These are phyloP conservation scores for Azorinus chamasolen DNA, from an alignment of 2,888 invertebrate species.

Conservation along the genomic window DNA sequence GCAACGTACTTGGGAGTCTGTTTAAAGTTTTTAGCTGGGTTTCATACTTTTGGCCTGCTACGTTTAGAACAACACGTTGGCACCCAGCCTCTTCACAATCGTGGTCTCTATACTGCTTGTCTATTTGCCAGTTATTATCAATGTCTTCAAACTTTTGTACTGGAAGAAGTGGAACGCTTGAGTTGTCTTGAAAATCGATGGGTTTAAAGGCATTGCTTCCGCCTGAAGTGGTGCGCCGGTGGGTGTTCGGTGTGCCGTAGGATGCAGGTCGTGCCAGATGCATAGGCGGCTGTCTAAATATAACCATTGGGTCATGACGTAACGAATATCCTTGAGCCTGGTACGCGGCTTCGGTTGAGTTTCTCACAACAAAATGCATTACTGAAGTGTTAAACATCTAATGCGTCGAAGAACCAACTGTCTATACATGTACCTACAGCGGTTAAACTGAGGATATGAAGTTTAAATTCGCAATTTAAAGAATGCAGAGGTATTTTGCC, in stretches of 20 bases:
- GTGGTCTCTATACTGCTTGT: slow-evolving; percentile 52
- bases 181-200: background rate
- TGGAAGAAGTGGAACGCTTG: background rate
- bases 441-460: too few relatives aligned
- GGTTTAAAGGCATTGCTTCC: slow-evolving; percentile 15
- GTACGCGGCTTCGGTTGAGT: slow-evolving; percentile 49
- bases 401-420: background rate
- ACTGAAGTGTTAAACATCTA: background rate
- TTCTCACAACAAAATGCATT: slow-evolving; percentile 65
- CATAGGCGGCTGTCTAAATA: slow-evolving; percentile 48
- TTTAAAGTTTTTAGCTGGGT: slow-evolving; percentile 84
- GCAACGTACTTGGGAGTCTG: slow-evolving; percentile 83
- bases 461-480: too few relatives aligned
- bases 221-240: slow-evolving; percentile 31
- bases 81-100: slow-evolving; percentile 77
- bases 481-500: too few relatives aligned
- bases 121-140: slow-evolving; percentile 3
- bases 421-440: too few relatives aligned
- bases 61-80: slow-evolving; percentile 79
- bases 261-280: slow-evolving; percentile 8
- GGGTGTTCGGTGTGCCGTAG: slow-evolving; percentile 8
- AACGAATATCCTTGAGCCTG: slow-evolving; percentile 47
- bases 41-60: slow-evolving; percentile 84
- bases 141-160: slow-evolving; percentile 19
- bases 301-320: slow-evolving; percentile 45